phyloP scores from a whole-genome alignment of 2,888 invertebrate species.

The Nomada ferruginata region DNA sequence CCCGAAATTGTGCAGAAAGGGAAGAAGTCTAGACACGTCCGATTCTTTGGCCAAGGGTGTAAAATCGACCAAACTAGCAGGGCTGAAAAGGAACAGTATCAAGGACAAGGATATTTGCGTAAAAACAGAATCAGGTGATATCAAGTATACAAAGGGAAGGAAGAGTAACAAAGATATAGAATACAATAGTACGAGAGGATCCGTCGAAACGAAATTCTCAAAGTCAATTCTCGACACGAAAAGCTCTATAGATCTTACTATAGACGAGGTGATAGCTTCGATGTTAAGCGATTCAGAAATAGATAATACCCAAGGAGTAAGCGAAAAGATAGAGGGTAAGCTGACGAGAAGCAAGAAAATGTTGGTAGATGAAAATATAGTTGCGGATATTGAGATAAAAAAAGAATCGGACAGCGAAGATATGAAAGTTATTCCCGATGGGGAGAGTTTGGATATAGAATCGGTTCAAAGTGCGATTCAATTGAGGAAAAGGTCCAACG shows the following conservation, averaged over 20 bases:
- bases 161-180: slow-evolving; percentile 60
- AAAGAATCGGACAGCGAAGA: slow-evolving; percentile 76
- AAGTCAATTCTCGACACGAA: slow-evolving; percentile 68
- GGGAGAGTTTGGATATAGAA: slow-evolving; percentile 65
- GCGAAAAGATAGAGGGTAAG: slow-evolving; percentile 73
- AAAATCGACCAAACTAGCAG: slow-evolving; percentile 68
- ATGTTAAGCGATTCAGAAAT: slow-evolving; percentile 78
- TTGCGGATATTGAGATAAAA: slow-evolving; percentile 75
- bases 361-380: slow-evolving; percentile 71
- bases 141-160: slow-evolving; percentile 64
- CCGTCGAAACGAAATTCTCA: slow-evolving; percentile 60
- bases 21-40: slow-evolving; percentile 63
- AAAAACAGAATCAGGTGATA: slow-evolving; percentile 51
- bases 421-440: slow-evolving; percentile 67
- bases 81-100: slow-evolving; percentile 69
- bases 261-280: slow-evolving; percentile 82
- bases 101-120: slow-evolving; percentile 70
- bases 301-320: slow-evolving; percentile 69
- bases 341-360: slow-evolving; percentile 76
- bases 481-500: slow-evolving; percentile 71
- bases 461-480: slow-evolving; percentile 67
- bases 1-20: slow-evolving; percentile 75
- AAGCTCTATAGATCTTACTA: slow-evolving; percentile 80
- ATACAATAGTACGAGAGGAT: slow-evolving; percentile 46
- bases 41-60: slow-evolving; percentile 70